These are phyloP conservation scores for Centropyge bicolor DNA, from an alignment of 2,797 vertebrate species.

Conservation along the genomic window DNA sequence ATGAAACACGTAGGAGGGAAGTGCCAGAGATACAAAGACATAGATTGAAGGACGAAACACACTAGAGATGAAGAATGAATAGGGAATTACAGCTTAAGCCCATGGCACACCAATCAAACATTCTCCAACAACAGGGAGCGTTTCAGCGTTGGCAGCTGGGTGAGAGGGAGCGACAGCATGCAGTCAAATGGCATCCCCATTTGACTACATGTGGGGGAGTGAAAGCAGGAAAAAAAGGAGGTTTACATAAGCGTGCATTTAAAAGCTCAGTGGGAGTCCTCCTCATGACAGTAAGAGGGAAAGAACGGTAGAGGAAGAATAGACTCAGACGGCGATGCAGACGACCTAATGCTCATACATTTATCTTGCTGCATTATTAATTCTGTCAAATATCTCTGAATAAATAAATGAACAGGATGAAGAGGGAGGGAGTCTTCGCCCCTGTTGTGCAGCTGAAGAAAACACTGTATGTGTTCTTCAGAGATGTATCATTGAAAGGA, in stretches of 20 bases:
- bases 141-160: neutral
- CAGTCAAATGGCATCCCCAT: slow-evolving; percentile 15
- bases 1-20: slow-evolving; percentile 6
- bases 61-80: slow-evolving; percentile 17
- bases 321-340: slow-evolving; percentile 48
- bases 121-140: too few species aligned
- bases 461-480: slow-evolving; percentile 25
- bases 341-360: slow-evolving; percentile 67
- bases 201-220: slow-evolving; percentile 55
- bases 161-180: neutral
- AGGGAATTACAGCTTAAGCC: slow-evolving; percentile 3
- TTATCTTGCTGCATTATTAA: slow-evolving; percentile 75
- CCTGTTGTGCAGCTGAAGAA: slow-evolving; percentile 28
- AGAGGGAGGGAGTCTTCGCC: slow-evolving; percentile 45
- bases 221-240: slow-evolving; percentile 37
- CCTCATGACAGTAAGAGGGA: slow-evolving; percentile 37
- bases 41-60: slow-evolving; percentile 8
- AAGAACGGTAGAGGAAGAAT: slow-evolving; percentile 42
- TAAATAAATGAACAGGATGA: slow-evolving; percentile 68
- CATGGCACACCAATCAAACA: too few species aligned
- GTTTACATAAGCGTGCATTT: slow-evolving; percentile 70
- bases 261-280: slow-evolving; percentile 64
- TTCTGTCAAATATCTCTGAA: slow-evolving; percentile 71
- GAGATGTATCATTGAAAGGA: neutral
- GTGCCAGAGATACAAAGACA: slow-evolving; percentile 20